Conservation (phyloP, 2,797 vertebrate species). For the Orestias chungarensis region DNA sequence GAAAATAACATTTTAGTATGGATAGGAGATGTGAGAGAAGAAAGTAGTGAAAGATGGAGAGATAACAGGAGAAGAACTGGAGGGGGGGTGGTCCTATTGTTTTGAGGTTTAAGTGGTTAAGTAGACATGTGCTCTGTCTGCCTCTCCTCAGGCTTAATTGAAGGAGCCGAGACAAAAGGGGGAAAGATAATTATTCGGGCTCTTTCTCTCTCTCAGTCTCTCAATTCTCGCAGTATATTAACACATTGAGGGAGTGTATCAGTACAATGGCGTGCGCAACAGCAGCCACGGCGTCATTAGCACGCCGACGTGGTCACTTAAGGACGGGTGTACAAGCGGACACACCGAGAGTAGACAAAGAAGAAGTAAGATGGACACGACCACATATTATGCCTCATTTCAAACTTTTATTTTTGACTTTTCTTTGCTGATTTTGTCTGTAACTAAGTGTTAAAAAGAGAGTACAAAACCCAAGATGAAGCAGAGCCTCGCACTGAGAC, state of each 20-base stretch:
- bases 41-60: constrained; percentile 14
- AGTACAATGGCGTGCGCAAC: constrained; percentile 52
- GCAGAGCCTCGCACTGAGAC: not conserved
- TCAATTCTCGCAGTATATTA: constrained; percentile 58
- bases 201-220: constrained; percentile 62
- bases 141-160: constrained; percentile 77
- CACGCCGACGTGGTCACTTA: constrained; percentile 40
- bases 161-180: constrained; percentile 79
- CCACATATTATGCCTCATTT: not conserved
- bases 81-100: constrained; percentile 72
- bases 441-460: constrained; percentile 2
- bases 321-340: constrained; percentile 1
- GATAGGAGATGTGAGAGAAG: constrained; percentile 38
- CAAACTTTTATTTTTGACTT: constrained; percentile 5
- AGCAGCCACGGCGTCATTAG: constrained; percentile 56
- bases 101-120: constrained; percentile 72
- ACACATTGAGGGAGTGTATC: constrained; percentile 53
- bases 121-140: constrained; percentile 73
- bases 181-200: constrained; percentile 75
- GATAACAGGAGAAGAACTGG: constrained; percentile 41
- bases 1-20: constrained; percentile 59
- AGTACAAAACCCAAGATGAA: not conserved
- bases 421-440: constrained; percentile 7
- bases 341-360: constrained; percentile 40
- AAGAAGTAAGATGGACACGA: constrained; percentile 9